These are phyloP conservation scores for Karalla daura DNA, from an alignment of 2,797 vertebrate genomes.

Conservation along the genomic window DNA sequence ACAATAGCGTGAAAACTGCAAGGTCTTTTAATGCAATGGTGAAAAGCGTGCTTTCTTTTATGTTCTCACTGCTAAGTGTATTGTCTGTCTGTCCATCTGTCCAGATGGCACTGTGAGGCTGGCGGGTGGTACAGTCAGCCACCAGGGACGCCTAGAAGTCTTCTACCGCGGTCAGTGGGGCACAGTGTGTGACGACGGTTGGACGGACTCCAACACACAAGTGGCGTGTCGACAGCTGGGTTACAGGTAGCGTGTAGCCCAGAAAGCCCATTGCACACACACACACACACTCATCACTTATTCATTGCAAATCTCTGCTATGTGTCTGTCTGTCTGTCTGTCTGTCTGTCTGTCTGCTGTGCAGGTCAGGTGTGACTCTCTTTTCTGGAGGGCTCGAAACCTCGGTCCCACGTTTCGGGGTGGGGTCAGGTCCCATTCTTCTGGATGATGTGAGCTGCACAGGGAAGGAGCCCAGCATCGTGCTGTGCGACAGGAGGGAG, in stretches of 20 bases:
- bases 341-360: conserved; percentile 15
- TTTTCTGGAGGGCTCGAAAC: conserved; percentile 63
- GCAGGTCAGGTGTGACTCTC: conserved; percentile 85
- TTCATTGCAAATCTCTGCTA: neutral
- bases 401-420: conserved; percentile 72
- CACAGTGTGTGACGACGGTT: conserved; percentile 92
- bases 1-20: neutral
- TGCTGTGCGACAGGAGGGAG: conserved; percentile 86
- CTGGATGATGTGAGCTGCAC: conserved; percentile 94
- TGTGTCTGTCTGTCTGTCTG: neutral
- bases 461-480: conserved; percentile 88
- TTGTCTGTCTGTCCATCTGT: neutral
- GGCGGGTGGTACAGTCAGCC: conserved; percentile 82
- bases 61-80: neutral
- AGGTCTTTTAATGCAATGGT: too few relatives aligned
- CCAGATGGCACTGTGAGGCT: conserved; percentile 91
- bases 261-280: neutral
- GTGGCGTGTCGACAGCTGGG: conserved; percentile 94
- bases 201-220: conserved; percentile 91
- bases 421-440: conserved; percentile 86
- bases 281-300: neutral
- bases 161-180: conserved; percentile 92
- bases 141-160: conserved; percentile 92
- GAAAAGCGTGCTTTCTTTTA: too few relatives aligned
- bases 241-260: conserved; percentile 87